These are phyloP conservation scores for Lasius fuliginosus DNA, from an alignment of 2,888 invertebrate species.

Conservation along the genomic window DNA sequence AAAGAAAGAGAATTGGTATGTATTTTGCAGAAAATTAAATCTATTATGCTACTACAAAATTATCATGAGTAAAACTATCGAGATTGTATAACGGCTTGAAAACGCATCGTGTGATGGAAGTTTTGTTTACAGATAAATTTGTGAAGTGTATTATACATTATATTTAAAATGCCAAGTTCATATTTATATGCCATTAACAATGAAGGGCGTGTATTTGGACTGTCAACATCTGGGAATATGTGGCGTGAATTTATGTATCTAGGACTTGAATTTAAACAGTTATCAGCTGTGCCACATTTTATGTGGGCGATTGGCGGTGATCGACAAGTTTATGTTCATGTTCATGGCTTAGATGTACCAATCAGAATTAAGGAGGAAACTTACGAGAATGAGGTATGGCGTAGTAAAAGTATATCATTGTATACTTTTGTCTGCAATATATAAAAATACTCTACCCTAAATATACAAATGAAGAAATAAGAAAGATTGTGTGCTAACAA, in stretches of 20 bases:
- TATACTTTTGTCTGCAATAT: background rate
- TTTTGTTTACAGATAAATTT: conserved; percentile 26
- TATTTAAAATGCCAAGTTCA: conserved; percentile 89
- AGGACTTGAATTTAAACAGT: conserved; percentile 95
- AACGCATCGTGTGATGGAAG: background rate
- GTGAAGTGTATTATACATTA: background rate
- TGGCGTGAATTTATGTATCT: conserved; percentile 96
- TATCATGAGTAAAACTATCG: background rate
- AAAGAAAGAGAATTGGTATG: background rate
- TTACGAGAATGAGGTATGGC: conserved; percentile 94
- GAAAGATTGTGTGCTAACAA: conserved; percentile 11
- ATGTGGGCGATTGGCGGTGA: conserved; percentile 98
- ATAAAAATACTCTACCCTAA: conserved; percentile 23
- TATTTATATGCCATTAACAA: conserved; percentile 94
- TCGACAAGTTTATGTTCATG: conserved; percentile 96
- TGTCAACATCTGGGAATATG: conserved; percentile 93
- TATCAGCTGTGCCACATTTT: conserved; percentile 94
- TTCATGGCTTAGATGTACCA: conserved; percentile 95
- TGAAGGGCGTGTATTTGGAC: conserved; percentile 95
- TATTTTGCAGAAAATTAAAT: background rate
- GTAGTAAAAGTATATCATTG: background rate
- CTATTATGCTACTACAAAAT: background rate
- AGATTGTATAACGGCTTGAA: background rate
- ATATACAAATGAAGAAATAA: background rate
- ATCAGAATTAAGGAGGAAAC: conserved; percentile 96